phyloP scores from a whole-genome alignment of 2,113 vertebrate species.

The Tympanuchus pallidicinctus region DNA sequence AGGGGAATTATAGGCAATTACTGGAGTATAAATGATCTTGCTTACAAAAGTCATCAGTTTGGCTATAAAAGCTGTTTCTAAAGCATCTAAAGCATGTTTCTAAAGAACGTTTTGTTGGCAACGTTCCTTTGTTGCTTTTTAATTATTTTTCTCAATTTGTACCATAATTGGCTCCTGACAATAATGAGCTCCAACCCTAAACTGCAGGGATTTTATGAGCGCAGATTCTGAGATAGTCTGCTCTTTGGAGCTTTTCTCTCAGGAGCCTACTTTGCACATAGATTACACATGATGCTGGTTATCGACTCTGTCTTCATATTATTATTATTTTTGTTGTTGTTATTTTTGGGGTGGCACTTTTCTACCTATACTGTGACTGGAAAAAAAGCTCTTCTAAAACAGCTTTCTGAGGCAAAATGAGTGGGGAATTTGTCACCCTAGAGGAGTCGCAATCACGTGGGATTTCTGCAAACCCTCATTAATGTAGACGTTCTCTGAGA shows the following conservation, averaged over 20 bases:
- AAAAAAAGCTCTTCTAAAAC: neutral
- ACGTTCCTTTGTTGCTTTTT: neutral
- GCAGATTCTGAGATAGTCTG: neutral
- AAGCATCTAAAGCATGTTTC: neutral
- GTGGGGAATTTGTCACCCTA: neutral
- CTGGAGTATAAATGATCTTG: neutral
- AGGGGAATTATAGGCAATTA: neutral
- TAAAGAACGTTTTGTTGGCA: neutral
- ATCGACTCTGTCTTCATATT: neutral
- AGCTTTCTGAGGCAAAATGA: neutral
- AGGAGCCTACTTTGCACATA: neutral
- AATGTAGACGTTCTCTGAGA: neutral
- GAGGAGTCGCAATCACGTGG: neutral
- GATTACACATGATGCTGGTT: neutral
- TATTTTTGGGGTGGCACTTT: neutral
- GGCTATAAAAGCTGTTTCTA: neutral
- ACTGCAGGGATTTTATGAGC: neutral
- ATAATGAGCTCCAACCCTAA: neutral
- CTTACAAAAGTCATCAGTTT: neutral
- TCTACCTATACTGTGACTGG: neutral
- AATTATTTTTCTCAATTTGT: neutral
- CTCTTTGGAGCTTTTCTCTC: neutral
- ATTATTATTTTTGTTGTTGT: no score
- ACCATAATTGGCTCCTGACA: neutral
- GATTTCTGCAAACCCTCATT: neutral